Conservation (phyloP, 1,140 invertebrate species). For the Pentalonia nigronervosa region DNA sequence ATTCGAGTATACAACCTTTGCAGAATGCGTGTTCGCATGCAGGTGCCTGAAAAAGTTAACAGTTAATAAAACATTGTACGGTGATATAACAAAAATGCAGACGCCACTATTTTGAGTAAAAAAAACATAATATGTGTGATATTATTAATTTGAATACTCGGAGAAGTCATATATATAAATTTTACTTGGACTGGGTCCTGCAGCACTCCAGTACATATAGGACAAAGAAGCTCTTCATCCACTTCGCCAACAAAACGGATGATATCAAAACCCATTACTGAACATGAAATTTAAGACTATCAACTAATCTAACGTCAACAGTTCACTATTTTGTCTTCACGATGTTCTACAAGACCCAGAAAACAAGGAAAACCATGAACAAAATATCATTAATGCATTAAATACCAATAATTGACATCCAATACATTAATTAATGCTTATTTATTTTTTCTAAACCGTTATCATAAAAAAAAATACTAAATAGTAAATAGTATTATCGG, state of each 20-base stretch:
- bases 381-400: neutral
- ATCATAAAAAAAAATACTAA: neutral
- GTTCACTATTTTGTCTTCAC: neutral
- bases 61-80: neutral
- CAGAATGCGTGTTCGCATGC: conserved; percentile 97
- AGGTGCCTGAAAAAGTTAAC: conserved; percentile 77
- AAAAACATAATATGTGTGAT: neutral
- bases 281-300: neutral
- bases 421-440: neutral
- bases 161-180: neutral
- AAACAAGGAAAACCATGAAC: neutral
- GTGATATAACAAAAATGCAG: neutral
- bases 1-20: conserved; percentile 90
- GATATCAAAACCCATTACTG: conserved; percentile 85
- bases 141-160: neutral
- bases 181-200: conserved; percentile 89
- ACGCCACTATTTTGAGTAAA: neutral
- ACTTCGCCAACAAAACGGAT: conserved; percentile 88
- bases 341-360: neutral
- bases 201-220: conserved; percentile 89
- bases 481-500: neutral
- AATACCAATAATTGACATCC: neutral
- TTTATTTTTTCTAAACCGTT: neutral
- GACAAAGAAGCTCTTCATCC: conserved; percentile 90
- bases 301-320: neutral